These are phyloP conservation scores for Choloepus hoffmanni DNA, from an alignment of 2,113 vertebrate species.

Conservation along the genomic window DNA sequence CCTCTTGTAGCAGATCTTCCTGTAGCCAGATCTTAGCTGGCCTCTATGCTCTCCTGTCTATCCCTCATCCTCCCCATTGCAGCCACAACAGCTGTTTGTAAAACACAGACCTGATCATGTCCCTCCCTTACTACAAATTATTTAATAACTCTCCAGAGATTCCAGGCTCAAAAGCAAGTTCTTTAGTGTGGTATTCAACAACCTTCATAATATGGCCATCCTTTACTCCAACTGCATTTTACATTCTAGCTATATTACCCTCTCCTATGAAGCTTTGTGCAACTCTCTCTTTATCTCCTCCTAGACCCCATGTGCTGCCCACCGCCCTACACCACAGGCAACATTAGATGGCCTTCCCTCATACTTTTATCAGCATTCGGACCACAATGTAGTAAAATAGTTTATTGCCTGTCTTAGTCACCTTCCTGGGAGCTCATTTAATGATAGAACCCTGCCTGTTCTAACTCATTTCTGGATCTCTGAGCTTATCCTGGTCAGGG, in stretches of 20 bases:
- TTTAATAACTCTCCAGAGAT: neutral
- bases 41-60: neutral
- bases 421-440: neutral
- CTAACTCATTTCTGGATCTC: neutral
- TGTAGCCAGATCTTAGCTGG: neutral
- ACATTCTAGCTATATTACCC: neutral
- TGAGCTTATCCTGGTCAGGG: neutral
- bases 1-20: neutral
- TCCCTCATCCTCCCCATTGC: neutral
- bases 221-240: conserved; percentile 11
- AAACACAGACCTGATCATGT: neutral
- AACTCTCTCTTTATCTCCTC: neutral
- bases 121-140: conserved; percentile 2
- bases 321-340: neutral
- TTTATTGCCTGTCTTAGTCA: neutral
- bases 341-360: neutral
- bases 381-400: neutral
- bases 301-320: neutral
- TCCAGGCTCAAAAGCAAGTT: conserved; percentile 36
- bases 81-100: neutral
- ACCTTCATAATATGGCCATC: neutral
- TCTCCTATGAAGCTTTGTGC: neutral
- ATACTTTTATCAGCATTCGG: neutral
- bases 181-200: neutral
- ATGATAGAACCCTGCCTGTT: neutral